Conservation (phyloP, 1,140 invertebrate genomes). For the Lysiphlebus fabarum region DNA sequence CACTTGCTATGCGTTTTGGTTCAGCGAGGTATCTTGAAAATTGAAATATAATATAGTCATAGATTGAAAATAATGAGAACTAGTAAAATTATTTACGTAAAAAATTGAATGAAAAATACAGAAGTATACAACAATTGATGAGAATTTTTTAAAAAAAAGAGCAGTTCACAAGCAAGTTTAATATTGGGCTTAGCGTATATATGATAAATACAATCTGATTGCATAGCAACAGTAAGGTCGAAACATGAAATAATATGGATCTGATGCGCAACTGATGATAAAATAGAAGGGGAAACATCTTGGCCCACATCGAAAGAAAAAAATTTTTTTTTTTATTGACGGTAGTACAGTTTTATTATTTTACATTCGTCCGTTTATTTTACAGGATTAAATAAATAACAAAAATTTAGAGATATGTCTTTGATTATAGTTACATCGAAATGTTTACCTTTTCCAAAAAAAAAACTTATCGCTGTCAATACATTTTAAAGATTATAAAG, state of each 20-base stretch:
- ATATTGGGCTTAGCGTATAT: constrained; percentile 19
- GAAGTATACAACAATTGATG: not conserved
- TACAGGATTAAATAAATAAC: not conserved
- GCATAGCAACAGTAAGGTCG: constrained; percentile 52
- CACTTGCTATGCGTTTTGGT: constrained; percentile 19
- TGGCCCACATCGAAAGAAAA: constrained; percentile 41
- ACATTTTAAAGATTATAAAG: not conserved
- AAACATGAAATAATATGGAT: constrained; percentile 48
- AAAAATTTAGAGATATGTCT: not conserved
- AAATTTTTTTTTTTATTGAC: not conserved
- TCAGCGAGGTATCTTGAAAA: not conserved
- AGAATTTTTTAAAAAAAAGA: not conserved
- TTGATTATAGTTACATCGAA: not conserved
- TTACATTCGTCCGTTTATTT: constrained; percentile 2
- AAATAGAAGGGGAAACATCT: constrained; percentile 28
- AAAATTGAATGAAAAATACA: not conserved
- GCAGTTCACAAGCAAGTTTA: constrained; percentile 3
- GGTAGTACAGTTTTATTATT: not conserved
- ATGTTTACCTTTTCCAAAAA: constrained; percentile 2
- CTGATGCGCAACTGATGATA: constrained; percentile 33
- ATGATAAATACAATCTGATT: constrained; percentile 53
- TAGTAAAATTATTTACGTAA: not conserved
- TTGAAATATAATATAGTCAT: not conserved
- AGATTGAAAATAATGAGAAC: not conserved
- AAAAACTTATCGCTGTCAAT: not conserved